Conservation (phyloP, 2,888 invertebrate species). For the Lasioglossum leucozonium region DNA sequence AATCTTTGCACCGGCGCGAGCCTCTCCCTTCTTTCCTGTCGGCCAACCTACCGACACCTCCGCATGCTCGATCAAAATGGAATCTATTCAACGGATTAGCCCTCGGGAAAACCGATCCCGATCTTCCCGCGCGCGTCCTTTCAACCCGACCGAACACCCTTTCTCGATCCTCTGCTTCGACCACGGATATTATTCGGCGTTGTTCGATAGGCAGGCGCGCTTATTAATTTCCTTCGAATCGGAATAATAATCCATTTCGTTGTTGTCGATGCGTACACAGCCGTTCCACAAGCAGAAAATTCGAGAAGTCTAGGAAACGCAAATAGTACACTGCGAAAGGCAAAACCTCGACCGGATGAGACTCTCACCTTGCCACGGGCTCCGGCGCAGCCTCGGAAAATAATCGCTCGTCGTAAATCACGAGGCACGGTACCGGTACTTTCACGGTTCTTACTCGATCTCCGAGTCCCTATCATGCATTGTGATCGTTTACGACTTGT, state of each 20-base stretch:
- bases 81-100: constrained; percentile 46
- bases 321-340: background rate
- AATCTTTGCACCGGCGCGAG: constrained; percentile 58
- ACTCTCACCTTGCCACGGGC: constrained; percentile 78
- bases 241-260: too few relatives aligned
- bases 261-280: too few relatives aligned
- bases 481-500: constrained; percentile 80
- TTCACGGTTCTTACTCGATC: constrained; percentile 44
- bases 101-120: background rate
- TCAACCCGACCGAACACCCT: background rate
- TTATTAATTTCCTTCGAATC: background rate
- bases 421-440: constrained; percentile 32
- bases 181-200: background rate
- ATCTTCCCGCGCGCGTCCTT: background rate
- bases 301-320: background rate
- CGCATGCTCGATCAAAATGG: constrained; percentile 49
- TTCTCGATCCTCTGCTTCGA: background rate
- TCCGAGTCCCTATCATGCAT: constrained; percentile 61
- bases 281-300: too few relatives aligned
- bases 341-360: background rate
- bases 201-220: background rate
- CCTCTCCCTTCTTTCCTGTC: constrained; percentile 51
- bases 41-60: constrained; percentile 56
- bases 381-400: constrained; percentile 70
- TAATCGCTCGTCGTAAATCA: constrained; percentile 66